Evolutionary conservation across 1,140 invertebrate genomes (phyloP), one percentile per base, ranked within the genome.

Genomic region (Lucilia sericata): DNA sequence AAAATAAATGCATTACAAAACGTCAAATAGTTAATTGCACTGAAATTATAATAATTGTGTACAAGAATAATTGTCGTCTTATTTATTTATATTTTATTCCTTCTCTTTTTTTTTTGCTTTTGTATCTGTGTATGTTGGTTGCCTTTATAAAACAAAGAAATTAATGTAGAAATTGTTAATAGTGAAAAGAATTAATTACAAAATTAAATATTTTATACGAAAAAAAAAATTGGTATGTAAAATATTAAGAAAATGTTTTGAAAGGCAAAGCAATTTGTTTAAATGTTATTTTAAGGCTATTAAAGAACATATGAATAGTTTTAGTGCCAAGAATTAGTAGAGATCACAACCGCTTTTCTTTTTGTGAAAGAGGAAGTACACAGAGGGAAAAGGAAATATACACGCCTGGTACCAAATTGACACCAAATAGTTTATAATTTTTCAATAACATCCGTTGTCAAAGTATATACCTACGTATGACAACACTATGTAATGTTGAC

Each of bases 21-120:
- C 65, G 65, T 70, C 65, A 70, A 70, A 70, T 70, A 70, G 65
- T 70, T 70, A 70, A 70, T 70, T 70, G 65, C 65, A 70, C 65
- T 70, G 19, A 70, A 70, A 70, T 70, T 70, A 70, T 70, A 21
- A 70, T 70, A 70, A 70, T 70, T 70, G 65, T 70, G 19, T 70
- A 70, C 19, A 70, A 70, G 65, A 70, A 70, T 70, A 70, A 70
- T 70, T 70, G 65, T 70, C 65, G 65, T 70, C 65, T 70, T 70
- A 60, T 60, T 60, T 60, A 60, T 60, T 60, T 60, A 60, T 60
- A 60, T 60, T 25, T 70, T 55, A 21, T 70, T 70, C 9, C 9
- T 21, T 70, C n/a, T 70, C 60, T 21, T 51, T 70, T 5, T 9
- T n/a, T 21, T 25, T 42, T 42, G 42, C 5, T 42, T 10, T 42